Conservation (phyloP, 2,797 vertebrate species). For the Pteropus rufus region DNA sequence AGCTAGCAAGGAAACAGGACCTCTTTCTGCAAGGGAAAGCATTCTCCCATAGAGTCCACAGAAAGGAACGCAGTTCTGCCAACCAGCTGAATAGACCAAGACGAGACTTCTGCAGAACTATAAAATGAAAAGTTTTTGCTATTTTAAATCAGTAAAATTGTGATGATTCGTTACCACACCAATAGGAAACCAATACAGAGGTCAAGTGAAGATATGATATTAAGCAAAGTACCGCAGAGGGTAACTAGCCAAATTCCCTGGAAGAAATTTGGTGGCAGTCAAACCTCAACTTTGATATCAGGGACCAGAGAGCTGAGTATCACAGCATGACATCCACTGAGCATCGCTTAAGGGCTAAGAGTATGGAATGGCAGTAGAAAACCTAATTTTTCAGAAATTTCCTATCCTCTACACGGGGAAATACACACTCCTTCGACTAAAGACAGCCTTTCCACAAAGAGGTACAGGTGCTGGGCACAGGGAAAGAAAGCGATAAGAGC, state of each 20-base stretch:
- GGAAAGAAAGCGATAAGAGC: neutral
- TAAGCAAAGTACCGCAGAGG: neutral
- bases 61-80: neutral
- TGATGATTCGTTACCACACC: neutral
- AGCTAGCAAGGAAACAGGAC: neutral
- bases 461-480: neutral
- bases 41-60: neutral
- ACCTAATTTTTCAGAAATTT: neutral
- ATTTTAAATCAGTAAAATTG: neutral
- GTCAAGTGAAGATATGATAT: neutral
- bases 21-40: neutral
- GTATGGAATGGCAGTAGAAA: neutral
- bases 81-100: neutral
- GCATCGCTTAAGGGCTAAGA: neutral
- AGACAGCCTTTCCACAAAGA: neutral
- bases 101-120: neutral
- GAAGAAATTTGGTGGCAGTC: neutral
- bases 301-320: neutral
- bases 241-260: neutral
- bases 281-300: neutral
- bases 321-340: neutral
- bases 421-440: neutral
- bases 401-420: neutral
- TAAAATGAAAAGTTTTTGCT: neutral
- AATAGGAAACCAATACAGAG: neutral